Conservation (phyloP, 2,888 invertebrate genomes). For the Cremastinae sp. region DNA sequence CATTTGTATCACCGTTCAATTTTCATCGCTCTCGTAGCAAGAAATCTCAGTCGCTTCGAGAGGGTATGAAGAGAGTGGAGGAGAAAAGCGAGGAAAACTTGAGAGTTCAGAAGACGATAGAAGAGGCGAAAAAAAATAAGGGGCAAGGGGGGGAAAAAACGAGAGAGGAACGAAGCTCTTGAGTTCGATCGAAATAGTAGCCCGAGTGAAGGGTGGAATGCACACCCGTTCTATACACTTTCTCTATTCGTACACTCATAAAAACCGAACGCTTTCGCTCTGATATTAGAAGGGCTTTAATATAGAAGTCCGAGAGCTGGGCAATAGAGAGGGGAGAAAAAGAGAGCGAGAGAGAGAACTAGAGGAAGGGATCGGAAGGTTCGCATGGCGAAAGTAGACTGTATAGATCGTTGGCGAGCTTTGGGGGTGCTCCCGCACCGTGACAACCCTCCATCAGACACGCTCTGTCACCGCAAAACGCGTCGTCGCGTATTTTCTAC, state of each 20-base stretch:
- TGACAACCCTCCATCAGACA: slow-evolving; percentile 79
- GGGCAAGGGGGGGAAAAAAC: neutral
- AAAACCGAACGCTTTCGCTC: slow-evolving; percentile 71
- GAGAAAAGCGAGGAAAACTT: slow-evolving; percentile 8
- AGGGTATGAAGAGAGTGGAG: slow-evolving; percentile 1
- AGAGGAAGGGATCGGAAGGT: slow-evolving; percentile 38
- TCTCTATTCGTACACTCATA: slow-evolving; percentile 20
- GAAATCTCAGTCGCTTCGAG: slow-evolving; percentile 4
- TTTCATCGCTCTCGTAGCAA: neutral
- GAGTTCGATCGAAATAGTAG: slow-evolving; percentile 48
- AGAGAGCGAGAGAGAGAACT: slow-evolving; percentile 12
- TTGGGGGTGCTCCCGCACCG: slow-evolving; percentile 75
- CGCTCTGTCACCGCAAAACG: slow-evolving; percentile 77
- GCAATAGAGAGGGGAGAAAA: slow-evolving; percentile 37
- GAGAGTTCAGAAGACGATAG: slow-evolving; percentile 33
- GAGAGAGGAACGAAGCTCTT: slow-evolving; percentile 27
- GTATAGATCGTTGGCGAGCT: slow-evolving; percentile 49
- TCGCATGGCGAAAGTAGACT: slow-evolving; percentile 38
- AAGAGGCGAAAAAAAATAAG: neutral
- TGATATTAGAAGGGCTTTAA: slow-evolving; percentile 78
- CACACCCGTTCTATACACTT: slow-evolving; percentile 32
- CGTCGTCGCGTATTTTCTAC: slow-evolving; percentile 56
- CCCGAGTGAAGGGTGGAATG: slow-evolving; percentile 38
- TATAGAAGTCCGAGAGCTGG: slow-evolving; percentile 71
- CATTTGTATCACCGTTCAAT: neutral